Evolutionary conservation across 1,140 invertebrate species (phyloP), one percentile per base, ranked within the genome.

Genomic region (Helicoverpa armigera): DNA sequence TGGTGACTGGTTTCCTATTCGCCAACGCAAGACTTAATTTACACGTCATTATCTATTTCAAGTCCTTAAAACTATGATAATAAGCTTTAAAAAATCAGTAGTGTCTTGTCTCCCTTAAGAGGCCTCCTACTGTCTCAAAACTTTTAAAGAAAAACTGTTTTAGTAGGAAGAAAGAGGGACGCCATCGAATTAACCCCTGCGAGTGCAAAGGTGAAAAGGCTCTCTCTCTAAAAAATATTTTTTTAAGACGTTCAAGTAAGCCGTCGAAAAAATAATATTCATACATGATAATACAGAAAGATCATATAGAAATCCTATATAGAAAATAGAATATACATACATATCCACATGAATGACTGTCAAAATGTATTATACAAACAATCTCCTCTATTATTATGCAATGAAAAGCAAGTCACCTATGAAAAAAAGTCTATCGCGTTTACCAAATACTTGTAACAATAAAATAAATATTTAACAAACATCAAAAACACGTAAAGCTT

Each of bases 401-500:
- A 23, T 23, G 23, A 0, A 23, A 2, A 23, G 23, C 13, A 54
- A 4, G 53, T n/a, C 2, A 54, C n/a, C 13, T 54, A n/a, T 14
- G 53, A n/a, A 54, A n/a, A 13, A 54, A n/a, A 54, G 2, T 54
- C 13, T n/a, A 54, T n/a, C 14, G 51, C 14, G 14, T 13, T 14
- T 53, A 53, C 3, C 53, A 54, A n/a, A 56, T 9, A 9, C 9
- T 7, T 2, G n/a, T 63, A 3, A 12, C 31, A 5, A n/a, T 63
- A 7, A 60, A 56, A n/a, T 61, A 58, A 14, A 74, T 14, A 43
- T 29, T 74, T 74, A 56, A 60, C 35, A 16, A 16, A 3, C 43
- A 9, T 48, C 18, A 18, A 16, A 50, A 70, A 70, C n/a, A 58
- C 51, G 70, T 56, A 35, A 35, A 74, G n/a, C 72, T 74, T 58